Evolutionary conservation across 2,888 invertebrate genomes (phyloP).

Genomic region (Laothoe populi): DNA sequence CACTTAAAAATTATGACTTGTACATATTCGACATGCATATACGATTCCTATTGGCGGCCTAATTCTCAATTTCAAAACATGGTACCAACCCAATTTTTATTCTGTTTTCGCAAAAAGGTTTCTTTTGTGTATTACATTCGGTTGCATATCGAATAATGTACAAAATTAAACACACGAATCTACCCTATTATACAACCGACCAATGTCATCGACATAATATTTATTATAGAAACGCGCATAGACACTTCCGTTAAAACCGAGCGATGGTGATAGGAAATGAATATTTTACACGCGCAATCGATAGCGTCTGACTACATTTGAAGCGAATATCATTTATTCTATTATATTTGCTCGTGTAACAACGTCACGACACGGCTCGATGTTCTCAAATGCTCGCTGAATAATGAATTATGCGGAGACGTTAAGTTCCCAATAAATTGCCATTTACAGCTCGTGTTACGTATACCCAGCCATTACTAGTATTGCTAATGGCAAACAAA

Average conservation of each 20-base stretch:
- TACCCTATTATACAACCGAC: neutral
- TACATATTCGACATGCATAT: too few species aligned
- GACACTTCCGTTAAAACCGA: constrained; percentile 1
- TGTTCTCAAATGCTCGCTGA: neutral
- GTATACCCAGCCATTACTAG: neutral
- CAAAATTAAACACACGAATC: neutral
- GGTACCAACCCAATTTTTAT: too few species aligned
- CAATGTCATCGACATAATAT: constrained; percentile 1
- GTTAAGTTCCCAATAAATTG: neutral
- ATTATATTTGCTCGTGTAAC: neutral
- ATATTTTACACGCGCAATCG: constrained; percentile 7
- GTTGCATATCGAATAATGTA: too few species aligned
- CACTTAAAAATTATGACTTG: too few species aligned
- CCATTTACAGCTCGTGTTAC: neutral
- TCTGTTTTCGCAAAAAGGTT: too few species aligned
- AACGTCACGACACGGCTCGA: neutral
- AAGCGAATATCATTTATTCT: constrained; percentile 1
- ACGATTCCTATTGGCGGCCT: too few species aligned
- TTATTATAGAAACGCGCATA: neutral
- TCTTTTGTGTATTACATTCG: too few species aligned
- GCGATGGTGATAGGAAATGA: constrained; percentile 1
- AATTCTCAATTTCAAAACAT: too few species aligned
- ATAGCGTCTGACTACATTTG: constrained; percentile 4
- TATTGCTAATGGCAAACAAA: too few species aligned
- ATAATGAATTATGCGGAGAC: neutral